Evolutionary conservation across 2,888 invertebrate genomes (phyloP).

Genomic region (Andrena haemorrhoa): DNA sequence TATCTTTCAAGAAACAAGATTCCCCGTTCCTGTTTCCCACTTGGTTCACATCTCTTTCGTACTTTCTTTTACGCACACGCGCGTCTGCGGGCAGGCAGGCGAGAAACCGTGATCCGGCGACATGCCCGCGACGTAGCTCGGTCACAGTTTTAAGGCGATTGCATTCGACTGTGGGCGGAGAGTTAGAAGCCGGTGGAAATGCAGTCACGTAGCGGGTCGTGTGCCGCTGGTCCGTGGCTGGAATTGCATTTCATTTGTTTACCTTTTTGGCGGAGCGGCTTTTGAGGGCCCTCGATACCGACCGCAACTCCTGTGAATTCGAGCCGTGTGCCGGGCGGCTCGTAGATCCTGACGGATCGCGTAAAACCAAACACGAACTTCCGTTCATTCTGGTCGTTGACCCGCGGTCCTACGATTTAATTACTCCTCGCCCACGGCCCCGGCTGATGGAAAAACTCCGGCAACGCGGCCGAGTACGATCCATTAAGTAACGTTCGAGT

Average conservation of each 20-base stretch:
- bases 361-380: constrained; percentile 30
- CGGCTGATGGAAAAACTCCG: neutral
- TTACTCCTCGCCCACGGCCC: constrained; percentile 1
- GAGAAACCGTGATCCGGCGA: constrained; percentile 27
- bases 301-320: constrained; percentile 24
- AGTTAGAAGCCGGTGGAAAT: constrained; percentile 49
- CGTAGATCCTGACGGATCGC: constrained; percentile 14
- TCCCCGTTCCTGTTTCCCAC: neutral
- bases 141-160: constrained; percentile 50
- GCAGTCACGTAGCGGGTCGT: constrained; percentile 61
- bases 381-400: neutral
- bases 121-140: neutral
- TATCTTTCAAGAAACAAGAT: neutral
- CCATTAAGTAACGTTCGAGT: constrained; percentile 10
- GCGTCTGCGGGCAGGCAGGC: neutral
- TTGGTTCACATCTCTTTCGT: neutral
- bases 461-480: neutral
- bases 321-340: neutral
- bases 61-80: neutral
- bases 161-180: constrained; percentile 27
- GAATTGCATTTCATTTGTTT: constrained; percentile 66
- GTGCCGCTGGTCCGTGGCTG: constrained; percentile 38
- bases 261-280: constrained; percentile 41
- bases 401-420: constrained; percentile 28
- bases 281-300: constrained; percentile 31